phyloP scores from a whole-genome alignment of 2,113 vertebrate genomes.

The Echinops telfairi region DNA sequence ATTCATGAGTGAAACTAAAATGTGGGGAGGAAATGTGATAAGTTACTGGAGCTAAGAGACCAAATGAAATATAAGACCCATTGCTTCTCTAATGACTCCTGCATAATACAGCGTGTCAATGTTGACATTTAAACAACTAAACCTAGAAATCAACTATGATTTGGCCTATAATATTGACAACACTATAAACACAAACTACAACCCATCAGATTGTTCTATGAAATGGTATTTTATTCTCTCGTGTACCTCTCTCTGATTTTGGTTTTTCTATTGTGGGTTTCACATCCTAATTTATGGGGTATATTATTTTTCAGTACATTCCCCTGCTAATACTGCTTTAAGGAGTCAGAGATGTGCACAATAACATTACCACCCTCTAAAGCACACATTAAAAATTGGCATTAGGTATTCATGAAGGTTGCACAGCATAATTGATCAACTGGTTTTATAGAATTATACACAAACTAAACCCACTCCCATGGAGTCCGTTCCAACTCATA shows the following conservation, averaged over 20 bases:
- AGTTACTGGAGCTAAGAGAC: conserved; percentile 25
- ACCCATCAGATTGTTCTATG: neutral
- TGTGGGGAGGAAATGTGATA: neutral
- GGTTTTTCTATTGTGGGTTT: conserved; percentile 3
- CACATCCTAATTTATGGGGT: neutral
- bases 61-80: neutral
- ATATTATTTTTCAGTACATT: neutral
- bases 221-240: conserved; percentile 17
- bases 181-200: neutral
- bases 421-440: neutral
- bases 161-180: conserved; percentile 29
- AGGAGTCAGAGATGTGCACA: neutral
- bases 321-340: conserved; percentile 1
- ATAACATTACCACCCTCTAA: neutral
- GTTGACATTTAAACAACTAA: conserved; percentile 49
- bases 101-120: neutral
- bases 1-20: conserved; percentile 81
- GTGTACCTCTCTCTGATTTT: neutral
- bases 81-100: neutral
- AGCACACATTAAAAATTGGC: neutral
- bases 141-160: conserved; percentile 16
- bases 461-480: neutral
- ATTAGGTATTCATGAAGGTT: neutral
- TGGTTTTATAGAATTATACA: neutral
- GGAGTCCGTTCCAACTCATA: neutral